phyloP scores from a whole-genome alignment of 2,113 vertebrate species.

The Rhombomys opimus region DNA sequence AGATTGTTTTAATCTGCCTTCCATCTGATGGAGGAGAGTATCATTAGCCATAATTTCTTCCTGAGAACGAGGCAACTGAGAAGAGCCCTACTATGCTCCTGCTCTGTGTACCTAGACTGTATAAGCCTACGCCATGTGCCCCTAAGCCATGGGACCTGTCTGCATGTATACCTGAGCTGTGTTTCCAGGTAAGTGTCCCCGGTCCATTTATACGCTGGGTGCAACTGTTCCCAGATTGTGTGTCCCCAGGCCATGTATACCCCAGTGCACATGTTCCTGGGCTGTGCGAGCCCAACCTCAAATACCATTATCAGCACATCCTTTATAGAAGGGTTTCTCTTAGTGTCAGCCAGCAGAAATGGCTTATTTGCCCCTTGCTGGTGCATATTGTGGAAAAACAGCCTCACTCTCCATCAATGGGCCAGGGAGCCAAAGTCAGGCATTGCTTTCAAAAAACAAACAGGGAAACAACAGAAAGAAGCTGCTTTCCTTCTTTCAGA shows the following conservation, averaged over 20 bases:
- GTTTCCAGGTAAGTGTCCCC: not conserved
- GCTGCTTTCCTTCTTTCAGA: not conserved
- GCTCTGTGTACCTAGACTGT: not conserved
- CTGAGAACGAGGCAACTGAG: not conserved
- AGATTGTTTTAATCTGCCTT: not conserved
- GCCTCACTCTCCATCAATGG: constrained; percentile 10
- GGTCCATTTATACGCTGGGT: not conserved
- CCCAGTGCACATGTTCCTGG: not conserved
- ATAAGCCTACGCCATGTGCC: no score
- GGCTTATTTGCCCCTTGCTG: not conserved
- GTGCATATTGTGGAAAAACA: constrained; percentile 1
- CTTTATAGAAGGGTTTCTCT: not conserved
- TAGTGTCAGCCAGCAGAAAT: constrained; percentile 5
- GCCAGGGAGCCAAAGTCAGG: not conserved
- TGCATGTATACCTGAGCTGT: no score
- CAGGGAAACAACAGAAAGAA: not conserved
- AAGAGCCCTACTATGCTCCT: not conserved
- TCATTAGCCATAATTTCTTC: not conserved
- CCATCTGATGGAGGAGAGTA: not conserved
- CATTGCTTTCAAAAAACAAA: constrained; percentile 50
- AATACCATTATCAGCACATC: not conserved
- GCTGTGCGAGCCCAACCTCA: not conserved
- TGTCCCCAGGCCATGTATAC: no score
- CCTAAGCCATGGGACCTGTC: not conserved
- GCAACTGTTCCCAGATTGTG: not conserved